Evolutionary conservation across 2,113 vertebrate species (phyloP).

Genomic region (Larimichthys polyactis): DNA sequence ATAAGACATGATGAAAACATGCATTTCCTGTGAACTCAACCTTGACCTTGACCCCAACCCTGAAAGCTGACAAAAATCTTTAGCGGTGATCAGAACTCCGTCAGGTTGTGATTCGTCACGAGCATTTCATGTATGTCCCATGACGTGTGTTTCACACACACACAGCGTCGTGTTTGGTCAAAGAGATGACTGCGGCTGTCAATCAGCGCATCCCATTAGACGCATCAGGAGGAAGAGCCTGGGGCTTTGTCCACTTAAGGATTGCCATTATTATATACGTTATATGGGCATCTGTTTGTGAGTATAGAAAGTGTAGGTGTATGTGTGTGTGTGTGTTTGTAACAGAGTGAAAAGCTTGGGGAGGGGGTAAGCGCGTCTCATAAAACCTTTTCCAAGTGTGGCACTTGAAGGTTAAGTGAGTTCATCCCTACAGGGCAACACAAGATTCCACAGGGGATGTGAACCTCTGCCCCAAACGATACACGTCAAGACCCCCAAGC

Average conservation of each 20-base stretch:
- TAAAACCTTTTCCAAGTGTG: slow-evolving; percentile 57
- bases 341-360: background rate
- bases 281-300: slow-evolving; percentile 45
- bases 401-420: slow-evolving; percentile 76
- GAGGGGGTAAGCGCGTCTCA: slow-evolving; percentile 20
- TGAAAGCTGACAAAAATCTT: slow-evolving; percentile 37
- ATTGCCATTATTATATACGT: slow-evolving; percentile 42
- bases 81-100: background rate
- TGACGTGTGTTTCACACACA: slow-evolving; percentile 12
- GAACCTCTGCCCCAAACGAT: slow-evolving; percentile 38
- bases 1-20: slow-evolving; percentile 65
- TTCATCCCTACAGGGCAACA: slow-evolving; percentile 55
- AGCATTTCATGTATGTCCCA: slow-evolving; percentile 28
- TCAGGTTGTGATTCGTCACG: slow-evolving; percentile 17
- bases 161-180: slow-evolving; percentile 37
- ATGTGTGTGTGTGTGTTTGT: slow-evolving; percentile 25
- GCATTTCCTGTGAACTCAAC: slow-evolving; percentile 60
- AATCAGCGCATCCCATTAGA: slow-evolving; percentile 74
- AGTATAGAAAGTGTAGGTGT: slow-evolving; percentile 1
- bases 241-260: slow-evolving; percentile 67
- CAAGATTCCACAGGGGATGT: slow-evolving; percentile 59
- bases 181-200: slow-evolving; percentile 60
- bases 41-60: slow-evolving; percentile 57
- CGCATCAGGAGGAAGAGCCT: slow-evolving; percentile 55
- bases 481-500: slow-evolving; percentile 24